Conservation (phyloP, 92 coral and sea anemone species). For the Parazoanthus swiftii region DNA sequence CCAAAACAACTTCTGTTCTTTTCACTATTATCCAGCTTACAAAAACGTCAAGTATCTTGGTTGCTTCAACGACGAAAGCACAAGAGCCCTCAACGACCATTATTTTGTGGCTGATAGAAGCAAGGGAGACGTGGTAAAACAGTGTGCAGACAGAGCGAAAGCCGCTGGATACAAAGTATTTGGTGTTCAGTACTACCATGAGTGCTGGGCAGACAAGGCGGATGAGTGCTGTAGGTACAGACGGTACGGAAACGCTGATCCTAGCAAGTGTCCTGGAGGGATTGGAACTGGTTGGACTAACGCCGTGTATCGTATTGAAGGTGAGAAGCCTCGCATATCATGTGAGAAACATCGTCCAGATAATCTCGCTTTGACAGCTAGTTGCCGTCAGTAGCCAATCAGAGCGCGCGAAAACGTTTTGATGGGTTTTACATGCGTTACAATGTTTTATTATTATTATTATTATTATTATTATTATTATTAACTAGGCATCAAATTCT, state of each 20-base stretch:
- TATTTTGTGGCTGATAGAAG: constrained; percentile 20
- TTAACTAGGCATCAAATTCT: no score
- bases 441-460: no score
- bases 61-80: background rate
- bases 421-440: no score
- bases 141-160: constrained; percentile 25
- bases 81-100: background rate
- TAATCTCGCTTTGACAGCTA: no score
- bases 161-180: constrained; percentile 28
- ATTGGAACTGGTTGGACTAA: constrained; percentile 1
- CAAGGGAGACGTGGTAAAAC: constrained; percentile 8
- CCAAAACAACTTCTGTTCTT: background rate
- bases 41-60: background rate
- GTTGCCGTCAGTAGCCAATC: no score
- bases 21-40: background rate
- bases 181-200: constrained; percentile 24
- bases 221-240: background rate
- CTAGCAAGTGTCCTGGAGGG: background rate
- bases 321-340: background rate
- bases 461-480: no score
- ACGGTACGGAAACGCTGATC: background rate
- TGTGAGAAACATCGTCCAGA: no score
- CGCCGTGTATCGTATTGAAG: constrained; percentile 20
- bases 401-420: no score
- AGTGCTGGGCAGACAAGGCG: constrained; percentile 33